Base-by-base conservation (phyloP, 2,113 vertebrate species). In the Antigone vipio region DNA sequence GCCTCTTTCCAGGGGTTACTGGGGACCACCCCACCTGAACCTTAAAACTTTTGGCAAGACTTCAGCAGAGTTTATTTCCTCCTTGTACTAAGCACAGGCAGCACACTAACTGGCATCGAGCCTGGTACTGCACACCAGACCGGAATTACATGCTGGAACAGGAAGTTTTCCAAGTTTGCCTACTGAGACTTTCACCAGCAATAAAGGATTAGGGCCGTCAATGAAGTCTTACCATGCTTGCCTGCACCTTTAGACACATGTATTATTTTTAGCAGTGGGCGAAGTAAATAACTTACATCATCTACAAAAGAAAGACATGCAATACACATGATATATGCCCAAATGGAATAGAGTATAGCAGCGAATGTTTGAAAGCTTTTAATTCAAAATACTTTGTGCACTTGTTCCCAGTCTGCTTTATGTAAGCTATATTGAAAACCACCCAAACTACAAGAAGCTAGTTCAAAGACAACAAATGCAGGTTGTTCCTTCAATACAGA, bases 401-500 rank as follows among this genome's bases (percentile, higher is more conserved):
- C 69, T 95, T 76, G 40, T 52, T 84, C 71, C 71, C 15, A 73
- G 40, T 59, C 50, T 74, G 35, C 71, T 42, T 16, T 34, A 64
- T 27, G 34, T 67, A 76, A 92, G 86, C 52, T 82, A 2, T 23
- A 64, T 27, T 38, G 77, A 91, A 93, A 96, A 76, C 53, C 44
- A 73, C 66, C 81, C 50, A 50, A 90, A 82, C 44, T 85, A 63
- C 42, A 87, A 42, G 58, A 67, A 92, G 47, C 29, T 67, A 34
- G 74, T 79, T 89, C 44, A 60, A 86, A 92, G 89, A 81, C 78
- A 88, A 91, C 73, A 95, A 96, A 93, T 30, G 38, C 42, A 79
- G 42, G 50, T 89, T 95, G 67, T 47, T 89, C 92, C 95, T 95
- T 95, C 94, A 89, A 95, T 97, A 91, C 50, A 95, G 91, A 96